phyloP scores from a whole-genome alignment of 1,140 invertebrate species.

The Mercenaria mercenaria region DNA sequence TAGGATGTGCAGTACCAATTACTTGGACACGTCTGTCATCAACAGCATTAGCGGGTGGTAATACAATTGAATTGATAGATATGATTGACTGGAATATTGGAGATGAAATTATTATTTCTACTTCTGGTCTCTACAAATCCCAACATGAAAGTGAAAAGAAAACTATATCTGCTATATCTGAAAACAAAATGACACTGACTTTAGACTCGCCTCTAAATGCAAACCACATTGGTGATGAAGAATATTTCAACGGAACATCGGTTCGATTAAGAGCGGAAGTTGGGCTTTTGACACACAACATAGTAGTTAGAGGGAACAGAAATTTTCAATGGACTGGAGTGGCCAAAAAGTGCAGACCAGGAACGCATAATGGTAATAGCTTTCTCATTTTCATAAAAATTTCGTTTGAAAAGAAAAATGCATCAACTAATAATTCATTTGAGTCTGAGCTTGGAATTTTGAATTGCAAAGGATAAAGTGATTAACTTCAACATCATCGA shows the following conservation, averaged over 20 bases:
- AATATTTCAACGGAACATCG: slow-evolving; percentile 58
- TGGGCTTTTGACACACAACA: slow-evolving; percentile 76
- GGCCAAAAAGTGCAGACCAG: slow-evolving; percentile 74
- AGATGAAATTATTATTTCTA: slow-evolving; percentile 77
- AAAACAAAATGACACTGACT: slow-evolving; percentile 72
- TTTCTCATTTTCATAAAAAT: too few relatives aligned
- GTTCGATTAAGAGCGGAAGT: slow-evolving; percentile 78
- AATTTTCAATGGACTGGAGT: slow-evolving; percentile 69
- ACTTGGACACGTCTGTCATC: slow-evolving; percentile 75
- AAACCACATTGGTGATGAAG: slow-evolving; percentile 62
- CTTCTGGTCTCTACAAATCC: slow-evolving; percentile 72
- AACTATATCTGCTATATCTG: slow-evolving; percentile 71
- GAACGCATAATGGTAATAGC: slow-evolving; percentile 77
- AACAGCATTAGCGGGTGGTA: slow-evolving; percentile 62
- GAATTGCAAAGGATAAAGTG: too few relatives aligned
- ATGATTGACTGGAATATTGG: slow-evolving; percentile 76
- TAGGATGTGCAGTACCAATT: slow-evolving; percentile 69
- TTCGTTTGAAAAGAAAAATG: too few relatives aligned
- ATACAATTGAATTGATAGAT: slow-evolving; percentile 59
- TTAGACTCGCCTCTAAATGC: slow-evolving; percentile 66
- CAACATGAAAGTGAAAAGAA: slow-evolving; percentile 76
- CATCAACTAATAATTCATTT: too few relatives aligned
- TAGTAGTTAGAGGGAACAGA: slow-evolving; percentile 72
- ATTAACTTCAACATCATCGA: too few relatives aligned
- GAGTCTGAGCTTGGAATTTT: too few relatives aligned